Conservation (phyloP, 2,113 vertebrate genomes). For the Lichenostomus cassidix region DNA sequence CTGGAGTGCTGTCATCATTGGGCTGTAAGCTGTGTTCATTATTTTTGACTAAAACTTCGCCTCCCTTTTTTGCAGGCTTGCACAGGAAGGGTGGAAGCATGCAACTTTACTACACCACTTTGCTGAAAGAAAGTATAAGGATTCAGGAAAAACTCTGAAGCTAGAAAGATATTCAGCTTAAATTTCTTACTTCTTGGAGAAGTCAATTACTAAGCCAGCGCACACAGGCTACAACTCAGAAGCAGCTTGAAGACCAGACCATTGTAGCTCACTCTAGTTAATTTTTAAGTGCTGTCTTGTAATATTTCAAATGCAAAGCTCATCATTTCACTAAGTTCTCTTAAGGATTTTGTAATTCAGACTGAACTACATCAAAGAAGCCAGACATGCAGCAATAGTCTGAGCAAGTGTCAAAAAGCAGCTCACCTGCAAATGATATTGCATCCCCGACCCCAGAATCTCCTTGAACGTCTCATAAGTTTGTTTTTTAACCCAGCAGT, state of each 20-base stretch:
- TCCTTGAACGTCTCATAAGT: conserved; percentile 92
- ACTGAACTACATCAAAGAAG: not conserved
- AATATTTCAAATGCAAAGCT: not conserved
- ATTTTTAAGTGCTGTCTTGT: not conserved
- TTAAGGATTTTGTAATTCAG: not conserved
- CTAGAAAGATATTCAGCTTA: not conserved
- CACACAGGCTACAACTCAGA: not conserved
- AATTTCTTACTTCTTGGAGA: not conserved
- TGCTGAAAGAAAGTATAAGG: not conserved
- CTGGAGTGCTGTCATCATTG: not conserved
- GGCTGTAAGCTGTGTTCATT: not conserved
- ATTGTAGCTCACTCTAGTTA: not conserved
- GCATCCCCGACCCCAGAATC: conserved; percentile 93
- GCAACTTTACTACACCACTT: not conserved
- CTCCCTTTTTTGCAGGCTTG: not conserved
- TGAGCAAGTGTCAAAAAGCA: not conserved
- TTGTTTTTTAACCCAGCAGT: conserved; percentile 95
- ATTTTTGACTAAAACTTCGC: not conserved
- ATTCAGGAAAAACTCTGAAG: not conserved
- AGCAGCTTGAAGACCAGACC: not conserved
- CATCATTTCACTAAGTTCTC: not conserved
- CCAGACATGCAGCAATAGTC: not conserved
- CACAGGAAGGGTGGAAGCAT: not conserved
- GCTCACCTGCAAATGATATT: conserved; percentile 94
- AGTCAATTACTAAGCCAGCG: not conserved